These are phyloP conservation scores for Patiria pectinifera DNA, from an alignment of 53 echinoderm and acorn worm genomes.

Conservation along the genomic window DNA sequence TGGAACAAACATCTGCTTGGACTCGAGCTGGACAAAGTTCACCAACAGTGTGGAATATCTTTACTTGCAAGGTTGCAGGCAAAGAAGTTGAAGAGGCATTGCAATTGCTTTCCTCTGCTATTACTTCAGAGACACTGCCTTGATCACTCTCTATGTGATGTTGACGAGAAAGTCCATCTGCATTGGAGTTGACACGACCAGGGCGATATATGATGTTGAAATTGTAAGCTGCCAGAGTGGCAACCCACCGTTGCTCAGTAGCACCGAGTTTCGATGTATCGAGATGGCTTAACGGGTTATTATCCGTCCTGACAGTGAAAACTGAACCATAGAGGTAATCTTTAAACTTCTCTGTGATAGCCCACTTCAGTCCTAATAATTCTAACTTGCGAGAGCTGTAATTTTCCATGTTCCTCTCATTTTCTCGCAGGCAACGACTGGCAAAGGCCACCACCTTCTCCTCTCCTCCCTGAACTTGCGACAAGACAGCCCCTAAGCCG, in stretches of 20 bases:
- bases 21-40: background rate
- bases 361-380: constrained; percentile 70
- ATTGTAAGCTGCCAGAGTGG: background rate
- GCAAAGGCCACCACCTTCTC: constrained; percentile 50
- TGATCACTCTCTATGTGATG: no score
- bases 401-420: constrained; percentile 59
- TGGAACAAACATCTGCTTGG: background rate
- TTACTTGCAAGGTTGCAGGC: background rate
- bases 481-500: constrained; percentile 25
- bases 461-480: background rate
- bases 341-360: constrained; percentile 68
- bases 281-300: constrained; percentile 61
- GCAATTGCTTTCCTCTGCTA: background rate
- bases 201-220: constrained; percentile 8
- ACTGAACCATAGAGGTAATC: constrained; percentile 51
- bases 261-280: constrained; percentile 37
- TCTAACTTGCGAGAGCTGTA: constrained; percentile 73
- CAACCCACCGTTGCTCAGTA: constrained; percentile 1
- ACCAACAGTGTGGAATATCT: background rate
- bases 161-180: constrained; percentile 18
- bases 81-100: background rate
- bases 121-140: background rate
- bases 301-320: constrained; percentile 50
- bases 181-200: background rate
- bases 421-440: background rate